Evolutionary conservation across 2,113 vertebrate species (phyloP), one percentile per base, ranked within the genome.

Genomic region (Chloropsis cyanopogon): DNA sequence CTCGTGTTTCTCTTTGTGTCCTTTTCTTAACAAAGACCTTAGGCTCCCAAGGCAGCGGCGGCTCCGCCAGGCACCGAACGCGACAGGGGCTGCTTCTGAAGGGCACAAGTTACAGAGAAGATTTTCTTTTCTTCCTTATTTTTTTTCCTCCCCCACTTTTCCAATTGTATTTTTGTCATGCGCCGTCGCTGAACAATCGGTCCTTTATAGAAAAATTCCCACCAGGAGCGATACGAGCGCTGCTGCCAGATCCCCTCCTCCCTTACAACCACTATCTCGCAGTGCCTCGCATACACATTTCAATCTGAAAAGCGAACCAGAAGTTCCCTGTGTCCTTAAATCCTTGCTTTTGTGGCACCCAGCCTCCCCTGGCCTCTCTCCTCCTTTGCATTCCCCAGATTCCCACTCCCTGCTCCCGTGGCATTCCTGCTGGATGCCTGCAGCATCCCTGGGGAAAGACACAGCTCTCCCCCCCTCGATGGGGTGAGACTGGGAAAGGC

Each of bases 1-100:
- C 97, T 96, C 60, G 70, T 94, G 97, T 96, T 95, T 96, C 96
- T 97, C 96, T 97, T 88, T 91, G 59, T 96, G 97, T 97, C 97
- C 97, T 96, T 97, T 93, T 60, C 97, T 96, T 94, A 95, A 64
- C 81, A 60, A 97, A 97, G 95, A 94, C 85, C 78, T 76, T 94
- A 96, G 97, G 95, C 95, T 97, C 97, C 98, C 98, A 73, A 96
- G 97, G 94, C 96, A 95, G 97, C 39, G 26, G 86, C 42, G 6
- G 85, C 96, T 94, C 92, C 12, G 64, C 90, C 95, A 83, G 59
- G 89, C 66, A 11, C 76, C 17, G 63, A 83, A 25, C 46, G 33
- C 92, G 52, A 75, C 92, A 66, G 76, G 73, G 82, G 93, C 89
- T 84, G 82, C 86, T 96, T 93, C 90, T 95, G 86, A 91, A 85